Base-by-base conservation (phyloP, 2,797 vertebrate species). In the Lophura swinhoii region DNA sequence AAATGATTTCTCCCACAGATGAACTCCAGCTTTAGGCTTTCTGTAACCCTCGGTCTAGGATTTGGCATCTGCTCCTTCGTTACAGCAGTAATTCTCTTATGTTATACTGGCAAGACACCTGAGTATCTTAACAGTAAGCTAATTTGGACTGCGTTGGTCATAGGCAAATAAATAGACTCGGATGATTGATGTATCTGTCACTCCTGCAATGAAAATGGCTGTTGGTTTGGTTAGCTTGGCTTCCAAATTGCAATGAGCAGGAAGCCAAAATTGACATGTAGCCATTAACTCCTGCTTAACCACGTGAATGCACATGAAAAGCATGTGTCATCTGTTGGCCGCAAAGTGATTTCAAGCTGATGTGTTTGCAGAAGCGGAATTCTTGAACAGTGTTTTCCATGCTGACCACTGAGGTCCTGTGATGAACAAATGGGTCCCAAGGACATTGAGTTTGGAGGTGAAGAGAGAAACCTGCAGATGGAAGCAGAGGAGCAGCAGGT, bases 331-430 rank as follows among this genome's bases (percentile, higher is more conserved):
- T 86, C 35, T 12, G 1, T 5, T 49, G 49, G 44, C 56, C 0
- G 0, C 18, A 24, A 1, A 8, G 33, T 81, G 67, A 55, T 44
- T 64, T 17, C 49, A 59, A 58, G n/a, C 2, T 0, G 1, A 3
- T 3, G 3, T 64, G 15, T 28, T 77, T 35, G 17, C 8, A 21
- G 79, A 51, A 66, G 48, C 75, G 67, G 51, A 53, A 49, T 49
- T 73, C 68, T 56, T 66, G 21, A 73, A 10, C 6, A 43, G n/a
- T 33, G 14, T 18, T 43, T 92, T 92, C 64, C 39, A 14, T 84
- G 14, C 20, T 56, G 43, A 6, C 26, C 21, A 2, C 7, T 76
- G 78, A 39, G n/a, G 66, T 93, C 20, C n/a, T 15, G 1, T 39
- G 62, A 39, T 14, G 48, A 55, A 28, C 69, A 43, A 59, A 55